Percentiles rank a stretch among this genome's conserved stretches.
Conservation (phyloP, 2,888 invertebrate species). For the Tachina fera region DNA sequence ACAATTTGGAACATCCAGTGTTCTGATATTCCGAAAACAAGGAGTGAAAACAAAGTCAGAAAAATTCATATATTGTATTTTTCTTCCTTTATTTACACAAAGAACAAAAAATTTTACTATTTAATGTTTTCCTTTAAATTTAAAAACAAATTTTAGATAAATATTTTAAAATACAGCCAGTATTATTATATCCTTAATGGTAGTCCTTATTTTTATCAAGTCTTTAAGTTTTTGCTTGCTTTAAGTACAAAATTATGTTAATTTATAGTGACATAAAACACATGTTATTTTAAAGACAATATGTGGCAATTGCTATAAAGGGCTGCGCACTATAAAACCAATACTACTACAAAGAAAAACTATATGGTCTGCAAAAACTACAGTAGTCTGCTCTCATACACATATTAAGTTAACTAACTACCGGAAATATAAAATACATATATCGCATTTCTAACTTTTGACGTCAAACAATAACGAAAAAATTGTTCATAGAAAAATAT, state of each 20-base stretch:
- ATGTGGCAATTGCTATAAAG: background rate
- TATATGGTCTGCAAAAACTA: slow-evolving; percentile 3
- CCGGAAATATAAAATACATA: slow-evolving; percentile 62
- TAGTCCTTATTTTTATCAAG: too few species aligned
- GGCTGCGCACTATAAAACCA: background rate
- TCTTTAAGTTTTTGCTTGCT: background rate
- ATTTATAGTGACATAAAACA: background rate
- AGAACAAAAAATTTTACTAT: too few species aligned
- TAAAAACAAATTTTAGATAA: too few species aligned
- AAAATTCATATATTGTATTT: too few species aligned
- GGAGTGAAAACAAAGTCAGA: too few species aligned
- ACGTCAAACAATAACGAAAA: slow-evolving; percentile 41
- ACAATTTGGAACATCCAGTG: too few species aligned
- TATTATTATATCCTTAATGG: too few species aligned
- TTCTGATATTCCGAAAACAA: too few species aligned
- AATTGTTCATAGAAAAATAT: background rate
- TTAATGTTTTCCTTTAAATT: too few species aligned
- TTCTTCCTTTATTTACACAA: too few species aligned
- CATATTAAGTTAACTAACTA: slow-evolving; percentile 29
- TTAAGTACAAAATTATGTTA: slow-evolving; percentile 11
- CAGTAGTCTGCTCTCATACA: background rate
- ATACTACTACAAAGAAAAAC: background rate
- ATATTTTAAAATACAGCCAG: too few species aligned
- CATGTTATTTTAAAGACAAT: background rate
- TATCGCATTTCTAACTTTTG: slow-evolving; percentile 43